A percentile compares a stretch with the other conserved stretches of the same genome.
phyloP scores from a whole-genome alignment of 2,797 vertebrate genomes.

The Anguilla marmorata region DNA sequence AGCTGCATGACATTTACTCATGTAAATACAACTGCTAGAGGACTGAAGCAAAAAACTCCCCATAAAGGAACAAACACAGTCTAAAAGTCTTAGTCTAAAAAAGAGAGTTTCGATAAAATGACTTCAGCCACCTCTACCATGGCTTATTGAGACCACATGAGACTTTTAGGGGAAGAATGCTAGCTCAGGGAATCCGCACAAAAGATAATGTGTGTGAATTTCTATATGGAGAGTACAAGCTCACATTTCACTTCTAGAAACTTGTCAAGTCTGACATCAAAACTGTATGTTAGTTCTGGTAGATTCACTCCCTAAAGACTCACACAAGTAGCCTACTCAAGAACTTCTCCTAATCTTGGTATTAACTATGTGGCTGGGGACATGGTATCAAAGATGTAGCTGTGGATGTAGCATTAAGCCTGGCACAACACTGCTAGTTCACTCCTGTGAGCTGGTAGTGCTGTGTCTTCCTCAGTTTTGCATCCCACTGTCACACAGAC shows the following conservation, averaged over 20 bases:
- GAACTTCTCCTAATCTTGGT: not conserved
- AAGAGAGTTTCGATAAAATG: not conserved
- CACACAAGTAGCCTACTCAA: not conserved
- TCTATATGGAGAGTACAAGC: not conserved
- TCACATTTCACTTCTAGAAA: not conserved
- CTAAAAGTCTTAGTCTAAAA: not conserved
- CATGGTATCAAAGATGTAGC: not conserved
- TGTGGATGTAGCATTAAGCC: not conserved
- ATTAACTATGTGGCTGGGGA: not conserved
- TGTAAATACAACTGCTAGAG: slow-evolving; percentile 28
- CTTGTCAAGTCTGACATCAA: not conserved
- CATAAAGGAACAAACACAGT: not conserved
- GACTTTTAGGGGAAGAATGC: not conserved
- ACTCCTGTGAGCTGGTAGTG: not conserved
- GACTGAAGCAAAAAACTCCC: not conserved
- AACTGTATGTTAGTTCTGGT: not conserved
- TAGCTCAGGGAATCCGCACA: not conserved
- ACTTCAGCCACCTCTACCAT: not conserved
- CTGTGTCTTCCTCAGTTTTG: not conserved
- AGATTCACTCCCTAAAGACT: not conserved
- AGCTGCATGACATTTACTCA: slow-evolving; percentile 25
- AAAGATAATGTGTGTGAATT: not conserved
- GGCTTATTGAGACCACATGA: not conserved
- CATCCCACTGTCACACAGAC: not conserved
- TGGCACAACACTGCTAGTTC: not conserved